Percentiles rank a stretch among this genome's conserved stretches.
These are phyloP conservation scores for Potamilus streckersoni DNA, from an alignment of 1,140 invertebrate genomes.

Conservation along the genomic window DNA sequence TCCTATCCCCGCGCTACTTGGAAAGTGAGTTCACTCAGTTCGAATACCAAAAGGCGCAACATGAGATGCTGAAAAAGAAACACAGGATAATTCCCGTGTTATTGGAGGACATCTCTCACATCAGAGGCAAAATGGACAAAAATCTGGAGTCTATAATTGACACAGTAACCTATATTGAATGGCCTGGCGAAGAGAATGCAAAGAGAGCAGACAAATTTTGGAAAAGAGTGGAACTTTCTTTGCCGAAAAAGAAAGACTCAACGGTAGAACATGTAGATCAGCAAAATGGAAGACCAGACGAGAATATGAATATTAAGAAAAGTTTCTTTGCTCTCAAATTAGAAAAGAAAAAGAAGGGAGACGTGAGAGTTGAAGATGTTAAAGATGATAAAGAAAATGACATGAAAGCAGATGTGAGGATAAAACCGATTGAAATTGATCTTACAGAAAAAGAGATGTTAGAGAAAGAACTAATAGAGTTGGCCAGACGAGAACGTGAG, in stretches of 20 bases:
- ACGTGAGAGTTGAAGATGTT: no score
- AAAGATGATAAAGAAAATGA: no score
- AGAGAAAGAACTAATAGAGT: no score
- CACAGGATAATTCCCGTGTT: constrained; percentile 51
- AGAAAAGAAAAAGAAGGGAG: no score
- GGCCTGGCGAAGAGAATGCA: constrained; percentile 24
- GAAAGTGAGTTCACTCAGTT: constrained; percentile 44
- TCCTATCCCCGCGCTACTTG: constrained; percentile 43
- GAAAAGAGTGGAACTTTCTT: constrained; percentile 44
- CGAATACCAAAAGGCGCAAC: constrained; percentile 50
- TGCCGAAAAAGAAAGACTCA: constrained; percentile 46
- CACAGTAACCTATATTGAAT: constrained; percentile 52
- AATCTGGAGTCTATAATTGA: constrained; percentile 48
- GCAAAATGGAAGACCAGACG: no score
- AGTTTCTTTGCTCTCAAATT: no score
- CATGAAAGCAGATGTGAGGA: no score
- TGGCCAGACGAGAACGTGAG: no score
- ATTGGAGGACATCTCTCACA: constrained; percentile 35
- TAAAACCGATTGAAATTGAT: no score
- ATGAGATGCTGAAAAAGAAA: constrained; percentile 47
- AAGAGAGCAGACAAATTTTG: constrained; percentile 48
- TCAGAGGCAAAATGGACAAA: constrained; percentile 36
- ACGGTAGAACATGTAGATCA: no score
- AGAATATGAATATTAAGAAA: no score
- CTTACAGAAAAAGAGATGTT: no score